Percentiles rank a stretch among this genome's conserved stretches.
Evolutionary conservation across 1,140 invertebrate species (phyloP).

Genomic region (Zophobas atratus): DNA sequence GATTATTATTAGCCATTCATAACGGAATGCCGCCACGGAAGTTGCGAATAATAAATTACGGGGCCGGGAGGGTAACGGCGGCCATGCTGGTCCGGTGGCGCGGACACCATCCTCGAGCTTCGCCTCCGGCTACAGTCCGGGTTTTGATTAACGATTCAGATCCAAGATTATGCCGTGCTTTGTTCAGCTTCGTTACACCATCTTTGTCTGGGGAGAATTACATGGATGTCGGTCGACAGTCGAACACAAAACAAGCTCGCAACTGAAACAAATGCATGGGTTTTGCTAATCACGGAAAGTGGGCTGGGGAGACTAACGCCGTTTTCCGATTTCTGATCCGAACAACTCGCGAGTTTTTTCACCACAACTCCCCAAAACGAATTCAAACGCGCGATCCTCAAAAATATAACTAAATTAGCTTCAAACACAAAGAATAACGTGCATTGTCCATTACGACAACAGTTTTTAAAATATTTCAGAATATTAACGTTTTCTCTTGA

Average conservation of each 20-base stretch:
- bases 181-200: constrained; percentile 49
- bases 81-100: constrained; percentile 64
- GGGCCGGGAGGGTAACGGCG: constrained; percentile 56
- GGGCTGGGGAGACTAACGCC: no score
- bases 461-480: no score
- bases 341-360: no score
- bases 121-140: constrained; percentile 58
- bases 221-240: constrained; percentile 41
- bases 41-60: constrained; percentile 66
- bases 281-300: constrained; percentile 21
- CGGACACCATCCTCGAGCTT: constrained; percentile 60
- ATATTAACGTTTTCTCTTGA: no score
- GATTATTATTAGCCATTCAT: constrained; percentile 65
- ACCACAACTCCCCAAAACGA: no score
- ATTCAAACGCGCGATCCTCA: no score
- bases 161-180: constrained; percentile 51
- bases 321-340: no score
- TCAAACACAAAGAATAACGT: no score
- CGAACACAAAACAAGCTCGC: constrained; percentile 33
- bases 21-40: constrained; percentile 66
- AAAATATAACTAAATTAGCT: no score
- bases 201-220: constrained; percentile 42
- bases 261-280: constrained; percentile 19
- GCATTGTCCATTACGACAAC: no score
- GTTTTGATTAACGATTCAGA: constrained; percentile 65